Percentiles rank a stretch among this genome's conserved stretches.
Conservation (phyloP, 2,888 invertebrate genomes). For the Pheosia gnoma region DNA sequence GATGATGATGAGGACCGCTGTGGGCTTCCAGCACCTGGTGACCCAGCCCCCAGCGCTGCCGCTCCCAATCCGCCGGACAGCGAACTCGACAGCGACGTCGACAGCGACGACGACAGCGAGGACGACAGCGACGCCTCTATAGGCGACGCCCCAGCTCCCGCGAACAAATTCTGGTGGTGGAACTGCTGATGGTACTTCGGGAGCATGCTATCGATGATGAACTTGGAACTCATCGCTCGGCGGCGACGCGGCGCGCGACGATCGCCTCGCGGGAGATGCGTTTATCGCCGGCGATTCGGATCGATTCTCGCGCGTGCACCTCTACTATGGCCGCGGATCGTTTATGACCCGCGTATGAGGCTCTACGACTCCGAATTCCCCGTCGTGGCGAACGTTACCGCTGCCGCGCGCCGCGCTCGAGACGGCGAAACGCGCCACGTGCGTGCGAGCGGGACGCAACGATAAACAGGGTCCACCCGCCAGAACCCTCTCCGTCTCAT, state of each 20-base stretch:
- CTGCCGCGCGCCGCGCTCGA: constrained; percentile 80
- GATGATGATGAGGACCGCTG: constrained; percentile 86
- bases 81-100: constrained; percentile 83
- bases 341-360: constrained; percentile 94
- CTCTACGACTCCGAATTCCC: constrained; percentile 93
- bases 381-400: constrained; percentile 85
- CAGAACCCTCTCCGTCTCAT: constrained; percentile 81
- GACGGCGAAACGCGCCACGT: constrained; percentile 78
- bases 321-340: constrained; percentile 89
- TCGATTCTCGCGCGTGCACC: constrained; percentile 85
- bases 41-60: constrained; percentile 85
- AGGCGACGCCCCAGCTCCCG: constrained; percentile 88
- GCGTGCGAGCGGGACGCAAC: constrained; percentile 71
- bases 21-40: constrained; percentile 85
- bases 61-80: constrained; percentile 86
- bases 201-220: constrained; percentile 99
- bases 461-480: constrained; percentile 61
- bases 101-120: constrained; percentile 84
- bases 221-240: constrained; percentile 97
- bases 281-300: constrained; percentile 84
- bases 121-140: constrained; percentile 87
- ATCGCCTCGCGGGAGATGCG: constrained; percentile 82
- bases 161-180: constrained; percentile 85
- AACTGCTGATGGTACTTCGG: constrained; percentile 94
- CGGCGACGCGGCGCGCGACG: constrained; percentile 83